A percentile compares a stretch with the other conserved stretches of the same genome.
These are phyloP conservation scores for Cabera pusaria DNA, from an alignment of 2,888 invertebrate species.

Conservation along the genomic window DNA sequence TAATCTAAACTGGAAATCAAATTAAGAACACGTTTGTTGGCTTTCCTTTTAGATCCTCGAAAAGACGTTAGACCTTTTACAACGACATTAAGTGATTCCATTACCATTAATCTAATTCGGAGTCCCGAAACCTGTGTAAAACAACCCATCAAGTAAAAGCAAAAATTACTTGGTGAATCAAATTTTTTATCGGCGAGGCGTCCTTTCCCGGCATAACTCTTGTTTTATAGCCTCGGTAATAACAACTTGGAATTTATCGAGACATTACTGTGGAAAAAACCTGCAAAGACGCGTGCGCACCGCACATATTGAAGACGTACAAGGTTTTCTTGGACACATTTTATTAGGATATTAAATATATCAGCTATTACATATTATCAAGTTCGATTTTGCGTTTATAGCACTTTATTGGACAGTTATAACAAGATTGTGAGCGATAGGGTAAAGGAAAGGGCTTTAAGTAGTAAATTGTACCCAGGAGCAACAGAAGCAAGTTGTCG, in stretches of 20 bases:
- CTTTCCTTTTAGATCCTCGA: conserved; percentile 8
- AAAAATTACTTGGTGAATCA: conserved; percentile 49
- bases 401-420: conserved; percentile 3
- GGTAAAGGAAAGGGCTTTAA: background rate
- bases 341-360: conserved; percentile 4
- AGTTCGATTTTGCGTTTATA: background rate
- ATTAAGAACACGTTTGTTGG: conserved; percentile 10
- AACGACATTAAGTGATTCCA: conserved; percentile 22
- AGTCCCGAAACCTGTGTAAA: conserved; percentile 36
- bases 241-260: conserved; percentile 45
- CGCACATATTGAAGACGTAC: conserved; percentile 19
- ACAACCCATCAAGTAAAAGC: conserved; percentile 45
- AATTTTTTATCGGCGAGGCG: conserved; percentile 48
- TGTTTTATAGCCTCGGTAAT: conserved; percentile 44
- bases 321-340: conserved; percentile 14
- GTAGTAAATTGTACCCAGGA: conserved; percentile 25
- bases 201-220: conserved; percentile 42
- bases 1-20: conserved; percentile 4
- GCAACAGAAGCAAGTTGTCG: conserved; percentile 36
- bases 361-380: conserved; percentile 3
- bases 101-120: conserved; percentile 32
- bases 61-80: conserved; percentile 22
- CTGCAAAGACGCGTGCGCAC: conserved; percentile 38
- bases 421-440: no score
- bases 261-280: conserved; percentile 42